phyloP scores from a whole-genome alignment of 2,113 vertebrate genomes.

The Bos javanicus region DNA sequence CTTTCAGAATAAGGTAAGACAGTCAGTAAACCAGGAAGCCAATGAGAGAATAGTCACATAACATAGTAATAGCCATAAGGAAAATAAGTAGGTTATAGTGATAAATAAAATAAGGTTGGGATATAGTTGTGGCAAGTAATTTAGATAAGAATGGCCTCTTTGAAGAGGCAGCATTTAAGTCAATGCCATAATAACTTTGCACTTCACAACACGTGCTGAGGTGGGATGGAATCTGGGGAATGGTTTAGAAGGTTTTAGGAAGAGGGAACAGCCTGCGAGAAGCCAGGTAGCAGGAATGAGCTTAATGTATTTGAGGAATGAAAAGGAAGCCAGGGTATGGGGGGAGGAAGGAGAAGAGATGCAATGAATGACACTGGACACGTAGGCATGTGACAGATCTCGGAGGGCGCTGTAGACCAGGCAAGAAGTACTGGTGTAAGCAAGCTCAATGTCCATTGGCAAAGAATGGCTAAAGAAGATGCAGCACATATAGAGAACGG shows the following conservation, averaged over 20 bases:
- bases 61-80: background rate
- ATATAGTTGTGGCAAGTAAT: background rate
- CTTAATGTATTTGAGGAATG: background rate
- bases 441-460: background rate
- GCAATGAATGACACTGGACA: background rate
- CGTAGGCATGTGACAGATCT: accelerated
- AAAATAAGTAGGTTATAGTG: background rate
- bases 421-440: background rate
- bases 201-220: background rate
- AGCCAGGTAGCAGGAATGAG: background rate
- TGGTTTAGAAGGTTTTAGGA: background rate
- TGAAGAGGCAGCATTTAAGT: background rate
- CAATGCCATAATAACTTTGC: background rate
- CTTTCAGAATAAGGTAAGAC: background rate
- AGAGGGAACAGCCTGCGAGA: background rate
- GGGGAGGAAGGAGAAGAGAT: background rate
- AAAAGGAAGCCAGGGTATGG: background rate
- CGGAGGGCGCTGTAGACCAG: background rate
- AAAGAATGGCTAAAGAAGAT: background rate
- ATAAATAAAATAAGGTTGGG: background rate
- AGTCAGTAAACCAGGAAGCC: background rate
- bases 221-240: background rate
- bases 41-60: background rate
- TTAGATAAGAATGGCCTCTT: background rate
- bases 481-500: background rate